Base-by-base conservation (phyloP, 2,888 invertebrate genomes). In the Mythimna albipuncta region DNA sequence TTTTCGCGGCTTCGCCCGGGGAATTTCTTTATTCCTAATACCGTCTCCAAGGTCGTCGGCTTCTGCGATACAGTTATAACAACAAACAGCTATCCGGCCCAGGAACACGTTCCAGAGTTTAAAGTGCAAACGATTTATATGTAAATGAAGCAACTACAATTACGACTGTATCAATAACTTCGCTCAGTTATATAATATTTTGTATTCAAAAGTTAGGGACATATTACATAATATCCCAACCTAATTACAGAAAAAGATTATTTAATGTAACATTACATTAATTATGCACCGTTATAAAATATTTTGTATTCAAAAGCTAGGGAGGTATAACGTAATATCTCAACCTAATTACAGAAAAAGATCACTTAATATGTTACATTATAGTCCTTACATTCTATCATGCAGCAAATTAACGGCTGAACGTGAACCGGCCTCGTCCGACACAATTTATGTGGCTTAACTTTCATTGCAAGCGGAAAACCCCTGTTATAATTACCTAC, bases 1-100 rank as follows among this genome's bases (percentile, higher is more conserved):
- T 73, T 75, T 72, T 64, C 69, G 61, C 79, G 65, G 50, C 64
- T 70, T 74, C 79, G 75, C 77, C 72, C 79, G 35, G 81, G 85
- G 86, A 82, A 86, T 87, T 84, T 79, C 75, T 85, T 83, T 85
- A 85, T 88, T 87, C 84, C 70, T 84, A 86, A 82, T 79, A 79
- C 72, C 72, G 59, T 64, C 69, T 81, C 69, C 72, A 78, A 75
- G 73, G 81, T 69, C 79, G 79, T 59, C 61, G 44, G 67, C 73
- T 70, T 72, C 58, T 66, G n/a, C 58, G 63, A 77, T 71, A 81
- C 65, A 79, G 70, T 75, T 74, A 83, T 82, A 70, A 80, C 69
- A 68, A 66, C 72, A 72, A 72, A 44, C 61, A 71, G 69, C 71
- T 38, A 70, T 68, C 57, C 67, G 16, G 41, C 44, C 41, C 64